These are phyloP conservation scores for Cydia pomonella DNA, from an alignment of 1,140 invertebrate species.

Conservation along the genomic window DNA sequence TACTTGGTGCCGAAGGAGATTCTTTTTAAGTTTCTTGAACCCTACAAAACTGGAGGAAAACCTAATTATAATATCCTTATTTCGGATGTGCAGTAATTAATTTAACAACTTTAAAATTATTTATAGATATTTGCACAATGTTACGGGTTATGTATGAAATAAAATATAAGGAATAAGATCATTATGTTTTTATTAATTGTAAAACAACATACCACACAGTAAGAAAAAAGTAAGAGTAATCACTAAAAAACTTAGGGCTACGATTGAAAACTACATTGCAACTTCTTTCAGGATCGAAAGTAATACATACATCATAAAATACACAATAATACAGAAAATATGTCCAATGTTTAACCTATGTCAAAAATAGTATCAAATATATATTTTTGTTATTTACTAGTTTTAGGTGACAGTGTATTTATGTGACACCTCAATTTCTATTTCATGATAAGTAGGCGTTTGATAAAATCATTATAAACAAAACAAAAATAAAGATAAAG, in stretches of 20 bases:
- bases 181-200: slow-evolving; percentile 1
- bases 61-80: slow-evolving; percentile 51
- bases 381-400: not conserved
- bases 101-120: not conserved
- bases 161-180: slow-evolving; percentile 10
- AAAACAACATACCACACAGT: slow-evolving; percentile 32
- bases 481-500: not conserved
- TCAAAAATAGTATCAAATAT: not conserved
- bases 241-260: slow-evolving; percentile 20
- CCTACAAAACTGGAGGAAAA: slow-evolving; percentile 42
- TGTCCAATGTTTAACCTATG: not conserved
- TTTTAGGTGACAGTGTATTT: not conserved
- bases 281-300: not conserved
- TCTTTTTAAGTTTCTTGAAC: slow-evolving; percentile 46
- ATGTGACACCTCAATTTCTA: not conserved
- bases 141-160: not conserved
- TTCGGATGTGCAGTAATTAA: slow-evolving; percentile 38
- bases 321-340: slow-evolving; percentile 14
- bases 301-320: slow-evolving; percentile 13
- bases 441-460: not conserved
- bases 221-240: slow-evolving; percentile 8
- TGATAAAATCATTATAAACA: not conserved
- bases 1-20: slow-evolving; percentile 57
- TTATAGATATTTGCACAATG: not conserved
- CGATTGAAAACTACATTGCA: slow-evolving; percentile 9